A percentile compares a stretch with the other conserved stretches of the same genome.
phyloP scores from a whole-genome alignment of 1,140 invertebrate species.

The Heliconius melpomene region DNA sequence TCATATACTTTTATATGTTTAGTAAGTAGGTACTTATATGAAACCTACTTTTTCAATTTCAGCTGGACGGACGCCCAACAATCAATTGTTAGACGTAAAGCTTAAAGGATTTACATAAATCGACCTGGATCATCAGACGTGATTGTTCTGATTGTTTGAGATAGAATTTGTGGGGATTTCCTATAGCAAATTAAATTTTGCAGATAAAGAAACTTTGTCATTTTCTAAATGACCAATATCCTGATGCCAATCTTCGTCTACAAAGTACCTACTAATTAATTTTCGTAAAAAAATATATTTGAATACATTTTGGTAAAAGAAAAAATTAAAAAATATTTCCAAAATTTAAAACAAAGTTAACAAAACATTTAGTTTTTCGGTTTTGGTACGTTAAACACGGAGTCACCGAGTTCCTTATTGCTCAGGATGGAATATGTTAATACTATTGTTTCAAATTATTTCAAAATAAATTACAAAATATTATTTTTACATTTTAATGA shows the following conservation, averaged over 20 bases:
- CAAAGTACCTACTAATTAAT: background rate
- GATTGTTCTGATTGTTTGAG: conserved; percentile 71
- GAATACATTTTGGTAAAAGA: background rate
- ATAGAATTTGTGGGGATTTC: conserved; percentile 72
- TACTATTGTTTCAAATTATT: too few species aligned
- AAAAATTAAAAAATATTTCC: too few species aligned
- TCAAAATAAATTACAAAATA: too few species aligned
- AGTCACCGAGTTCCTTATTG: too few species aligned
- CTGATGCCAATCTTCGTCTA: background rate
- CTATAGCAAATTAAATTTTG: conserved; percentile 60
- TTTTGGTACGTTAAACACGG: too few species aligned
- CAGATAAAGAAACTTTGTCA: conserved; percentile 37
- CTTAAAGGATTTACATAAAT: conserved; percentile 70
- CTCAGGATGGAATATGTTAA: too few species aligned
- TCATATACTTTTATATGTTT: background rate
- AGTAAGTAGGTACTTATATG: background rate
- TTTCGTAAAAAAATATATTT: background rate
- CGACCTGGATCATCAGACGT: conserved; percentile 66
- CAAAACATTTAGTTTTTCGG: too few species aligned
- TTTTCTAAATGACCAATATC: background rate
- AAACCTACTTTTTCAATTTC: conserved; percentile 21
- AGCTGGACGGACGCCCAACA: conserved; percentile 49
- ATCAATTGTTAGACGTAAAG: conserved; percentile 66
- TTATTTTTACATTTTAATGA: too few species aligned
- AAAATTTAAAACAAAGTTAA: too few species aligned